Evolutionary conservation across 1,140 invertebrate genomes (phyloP), one percentile per base, ranked within the genome.

Genomic region (Panagrolaimus sp.): DNA sequence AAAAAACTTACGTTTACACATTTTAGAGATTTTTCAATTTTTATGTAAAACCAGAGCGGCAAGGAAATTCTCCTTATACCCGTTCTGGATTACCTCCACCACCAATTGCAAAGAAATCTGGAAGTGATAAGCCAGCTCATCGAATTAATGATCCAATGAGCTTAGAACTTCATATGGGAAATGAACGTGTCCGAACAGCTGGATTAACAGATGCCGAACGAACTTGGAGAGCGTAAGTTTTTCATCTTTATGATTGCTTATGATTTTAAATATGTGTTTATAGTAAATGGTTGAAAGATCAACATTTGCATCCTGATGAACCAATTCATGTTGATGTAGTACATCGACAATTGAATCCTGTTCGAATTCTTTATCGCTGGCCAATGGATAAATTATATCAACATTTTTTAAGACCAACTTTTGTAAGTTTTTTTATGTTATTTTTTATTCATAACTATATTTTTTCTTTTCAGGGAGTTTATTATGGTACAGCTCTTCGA

Each of bases 291-390:
- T 43, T 80, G 7, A 63, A 82, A 45, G 80, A 83, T 64, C 82
- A 82, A 66, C 75, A 82, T 62, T 65, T 82, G 24, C 80, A 82
- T 70, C 73, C 80, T 26, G 82, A 82, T 62, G 80, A 82, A 71
- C 80, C 80, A 52, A 74, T 82, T 21, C 68, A 76, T 47, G 77
- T 80, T 24, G 78, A 82, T 63, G 80, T 75, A 21, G 80, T 80
- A 12, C 73, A 78, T 70, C 75, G 82, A 15, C 77, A 82, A 48
- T 46, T 82, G 44, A 82, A 82, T 68, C 80, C 80, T 10, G 48
- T 83, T 69, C 77, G 80, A 15, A 65, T 76, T 32, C 46, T 83
- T 44, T 83, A 83, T 62, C 74, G 82, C 28, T 67, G 43, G 32
- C 80, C 80, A 12, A 79, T 65, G 78, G 80, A 82, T 66, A 71